Evolutionary conservation across 2,113 vertebrate genomes (phyloP).

Genomic region (Caranx ignobilis): DNA sequence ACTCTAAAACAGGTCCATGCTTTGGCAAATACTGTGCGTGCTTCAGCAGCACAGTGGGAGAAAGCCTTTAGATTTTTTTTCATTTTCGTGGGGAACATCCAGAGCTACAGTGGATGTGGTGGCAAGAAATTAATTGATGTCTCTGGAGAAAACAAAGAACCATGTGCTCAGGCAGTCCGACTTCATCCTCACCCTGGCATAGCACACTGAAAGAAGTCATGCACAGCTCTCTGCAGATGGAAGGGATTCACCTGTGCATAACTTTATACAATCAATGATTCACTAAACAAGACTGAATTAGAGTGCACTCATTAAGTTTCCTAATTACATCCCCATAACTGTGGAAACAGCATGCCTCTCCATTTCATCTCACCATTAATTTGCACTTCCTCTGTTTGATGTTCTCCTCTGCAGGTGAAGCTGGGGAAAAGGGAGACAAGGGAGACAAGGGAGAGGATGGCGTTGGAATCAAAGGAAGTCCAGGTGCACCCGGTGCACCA

Average conservation of each 20-base stretch:
- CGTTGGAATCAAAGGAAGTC: slow-evolving; percentile 81
- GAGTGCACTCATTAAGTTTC: slow-evolving; percentile 38
- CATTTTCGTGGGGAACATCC: slow-evolving; percentile 37
- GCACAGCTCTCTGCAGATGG: neutral
- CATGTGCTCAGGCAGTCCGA: neutral
- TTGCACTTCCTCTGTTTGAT: slow-evolving; percentile 3
- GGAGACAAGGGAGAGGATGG: slow-evolving; percentile 83
- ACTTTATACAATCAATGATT: slow-evolving; percentile 53
- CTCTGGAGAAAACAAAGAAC: slow-evolving; percentile 38
- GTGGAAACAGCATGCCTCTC: slow-evolving; percentile 27
- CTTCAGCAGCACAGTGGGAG: slow-evolving; percentile 1
- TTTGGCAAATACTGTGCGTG: slow-evolving; percentile 11
- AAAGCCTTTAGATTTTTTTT: slow-evolving; percentile 30
- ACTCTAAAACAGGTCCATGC: neutral
- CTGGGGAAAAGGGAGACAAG: slow-evolving; percentile 79
- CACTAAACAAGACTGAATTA: slow-evolving; percentile 52
- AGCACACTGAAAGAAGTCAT: slow-evolving; percentile 16
- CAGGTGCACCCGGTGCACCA: slow-evolving; percentile 79
- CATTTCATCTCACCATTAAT: slow-evolving; percentile 23
- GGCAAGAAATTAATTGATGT: slow-evolving; percentile 41
- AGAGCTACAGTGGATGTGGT: slow-evolving; percentile 23
- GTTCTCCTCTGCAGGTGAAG: slow-evolving; percentile 72
- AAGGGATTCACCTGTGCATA: slow-evolving; percentile 28
- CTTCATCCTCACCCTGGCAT: slow-evolving; percentile 18
- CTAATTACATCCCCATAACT: slow-evolving; percentile 18